phyloP scores from a whole-genome alignment of 2,797 vertebrate species.

The Gymnoscopelus braueri region DNA sequence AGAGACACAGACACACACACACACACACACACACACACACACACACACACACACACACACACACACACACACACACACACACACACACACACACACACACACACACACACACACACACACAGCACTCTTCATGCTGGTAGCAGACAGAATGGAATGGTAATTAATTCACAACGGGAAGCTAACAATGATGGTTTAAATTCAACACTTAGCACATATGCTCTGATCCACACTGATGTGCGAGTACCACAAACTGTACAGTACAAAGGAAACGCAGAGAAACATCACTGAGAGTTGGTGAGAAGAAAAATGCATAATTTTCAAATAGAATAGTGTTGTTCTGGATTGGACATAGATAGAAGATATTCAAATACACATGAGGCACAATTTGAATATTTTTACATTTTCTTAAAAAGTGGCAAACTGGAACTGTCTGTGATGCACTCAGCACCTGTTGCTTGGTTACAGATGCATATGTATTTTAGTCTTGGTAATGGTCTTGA shows the following conservation, averaged over 20 bases:
- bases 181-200: slow-evolving; percentile 42
- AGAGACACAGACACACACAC: not conserved
- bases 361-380: slow-evolving; percentile 22
- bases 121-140: not conserved
- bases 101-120: not conserved
- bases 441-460: slow-evolving; percentile 70
- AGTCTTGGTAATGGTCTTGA: slow-evolving; percentile 38
- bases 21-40: slow-evolving; percentile 21
- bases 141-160: slow-evolving; percentile 25
- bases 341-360: not conserved
- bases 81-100: not conserved
- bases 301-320: not conserved
- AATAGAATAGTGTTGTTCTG: not conserved
- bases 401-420: slow-evolving; percentile 37
- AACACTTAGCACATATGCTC: slow-evolving; percentile 30
- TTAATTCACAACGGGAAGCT: slow-evolving; percentile 52
- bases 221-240: slow-evolving; percentile 32
- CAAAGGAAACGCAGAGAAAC: slow-evolving; percentile 8
- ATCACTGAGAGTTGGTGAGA: slow-evolving; percentile 1
- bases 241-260: not conserved
- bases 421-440: slow-evolving; percentile 39
- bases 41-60: not conserved
- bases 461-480: slow-evolving; percentile 64
- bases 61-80: not conserved
- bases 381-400: slow-evolving; percentile 36